A percentile compares a stretch with the other conserved stretches of the same genome.
These are phyloP conservation scores for Tadarida brasiliensis DNA, from an alignment of 2,797 vertebrate genomes.

Conservation along the genomic window DNA sequence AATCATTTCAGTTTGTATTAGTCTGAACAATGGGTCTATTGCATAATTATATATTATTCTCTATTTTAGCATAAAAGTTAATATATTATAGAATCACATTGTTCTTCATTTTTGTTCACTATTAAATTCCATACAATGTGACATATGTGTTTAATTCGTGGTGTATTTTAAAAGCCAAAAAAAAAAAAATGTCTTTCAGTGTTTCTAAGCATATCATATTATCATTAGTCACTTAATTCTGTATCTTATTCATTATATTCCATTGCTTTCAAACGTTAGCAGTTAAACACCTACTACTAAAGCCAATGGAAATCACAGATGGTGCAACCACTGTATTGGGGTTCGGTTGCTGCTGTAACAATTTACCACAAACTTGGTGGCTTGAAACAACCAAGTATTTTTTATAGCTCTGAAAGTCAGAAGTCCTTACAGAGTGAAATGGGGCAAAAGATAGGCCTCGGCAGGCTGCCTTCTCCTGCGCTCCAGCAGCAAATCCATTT, in stretches of 20 bases:
- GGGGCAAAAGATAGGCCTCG: neutral
- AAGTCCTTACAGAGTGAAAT: neutral
- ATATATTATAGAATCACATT: neutral
- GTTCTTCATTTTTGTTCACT: neutral
- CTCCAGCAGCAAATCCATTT: neutral
- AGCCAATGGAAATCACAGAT: neutral
- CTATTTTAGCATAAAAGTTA: slow-evolving; percentile 56
- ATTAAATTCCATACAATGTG: neutral
- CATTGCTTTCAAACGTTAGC: neutral
- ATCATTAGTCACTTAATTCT: slow-evolving; percentile 6
- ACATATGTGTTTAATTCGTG: neutral
- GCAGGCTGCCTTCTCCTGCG: neutral
- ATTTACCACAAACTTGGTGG: neutral
- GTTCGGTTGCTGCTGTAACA: neutral
- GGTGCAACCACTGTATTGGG: neutral
- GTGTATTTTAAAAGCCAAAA: neutral
- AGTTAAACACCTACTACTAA: neutral
- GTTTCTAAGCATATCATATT: neutral
- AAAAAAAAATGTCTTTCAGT: neutral
- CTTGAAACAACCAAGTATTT: neutral
- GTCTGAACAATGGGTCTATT: slow-evolving; percentile 39
- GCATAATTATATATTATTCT: neutral
- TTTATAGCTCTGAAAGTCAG: neutral
- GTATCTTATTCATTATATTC: neutral
- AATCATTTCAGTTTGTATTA: slow-evolving; percentile 9